Conservation (phyloP, 35 echinoderm and acorn worm species). For the Chiridota heheva region DNA sequence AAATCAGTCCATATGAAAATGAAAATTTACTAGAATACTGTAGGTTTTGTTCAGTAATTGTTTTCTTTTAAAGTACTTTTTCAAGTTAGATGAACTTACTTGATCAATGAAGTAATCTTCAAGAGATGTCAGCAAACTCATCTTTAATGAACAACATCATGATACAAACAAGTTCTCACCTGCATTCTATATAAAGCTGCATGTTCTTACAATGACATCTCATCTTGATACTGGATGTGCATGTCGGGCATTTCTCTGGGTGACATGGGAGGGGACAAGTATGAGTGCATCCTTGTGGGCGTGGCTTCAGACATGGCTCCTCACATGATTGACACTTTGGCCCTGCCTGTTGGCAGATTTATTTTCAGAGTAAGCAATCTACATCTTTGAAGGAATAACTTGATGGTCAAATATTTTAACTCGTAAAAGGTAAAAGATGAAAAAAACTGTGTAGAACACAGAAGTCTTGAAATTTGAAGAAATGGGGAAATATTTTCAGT, state of each 20-base stretch:
- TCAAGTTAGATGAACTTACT: no score
- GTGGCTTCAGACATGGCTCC: conserved; percentile 70
- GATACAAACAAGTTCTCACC: neutral
- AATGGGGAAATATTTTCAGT: neutral
- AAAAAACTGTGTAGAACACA: neutral
- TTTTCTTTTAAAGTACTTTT: no score
- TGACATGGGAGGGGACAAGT: conserved; percentile 78
- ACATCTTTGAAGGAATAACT: neutral
- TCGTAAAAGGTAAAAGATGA: neutral
- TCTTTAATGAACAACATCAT: no score
- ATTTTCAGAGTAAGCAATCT: neutral
- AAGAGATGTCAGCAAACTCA: no score
- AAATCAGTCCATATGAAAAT: no score
- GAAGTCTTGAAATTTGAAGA: neutral
- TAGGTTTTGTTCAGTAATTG: no score
- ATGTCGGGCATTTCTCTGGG: conserved; percentile 59
- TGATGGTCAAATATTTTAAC: no score
- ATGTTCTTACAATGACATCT: conserved; percentile 84
- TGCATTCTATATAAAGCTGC: conserved; percentile 73
- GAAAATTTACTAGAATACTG: no score
- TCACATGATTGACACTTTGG: conserved; percentile 80
- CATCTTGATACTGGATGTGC: conserved; percentile 52
- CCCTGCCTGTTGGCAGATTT: conserved; percentile 46
- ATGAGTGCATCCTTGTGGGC: conserved; percentile 75
- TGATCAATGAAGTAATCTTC: no score